A percentile compares a stretch with the other conserved stretches of the same genome.
These are phyloP conservation scores for Cordilura impudica DNA, from an alignment of 2,888 invertebrate genomes.

Conservation along the genomic window DNA sequence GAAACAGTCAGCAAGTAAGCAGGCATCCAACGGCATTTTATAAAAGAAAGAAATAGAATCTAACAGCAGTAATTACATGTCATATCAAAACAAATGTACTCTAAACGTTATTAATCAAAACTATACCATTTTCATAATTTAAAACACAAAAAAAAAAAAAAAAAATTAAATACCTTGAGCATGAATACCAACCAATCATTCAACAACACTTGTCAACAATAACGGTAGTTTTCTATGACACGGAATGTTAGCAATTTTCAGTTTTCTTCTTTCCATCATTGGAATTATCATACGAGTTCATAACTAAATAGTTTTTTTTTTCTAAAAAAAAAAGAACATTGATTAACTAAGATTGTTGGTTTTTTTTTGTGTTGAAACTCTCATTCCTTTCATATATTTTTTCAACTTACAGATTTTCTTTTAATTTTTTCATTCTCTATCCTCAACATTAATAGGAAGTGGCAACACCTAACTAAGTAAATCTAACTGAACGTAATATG, in stretches of 20 bases:
- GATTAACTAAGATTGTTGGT: slow-evolving; percentile 30
- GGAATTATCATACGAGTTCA: background rate
- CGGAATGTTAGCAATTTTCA: slow-evolving; percentile 40
- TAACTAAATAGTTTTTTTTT: no score
- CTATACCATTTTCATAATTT: slow-evolving; percentile 32
- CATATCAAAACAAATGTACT: slow-evolving; percentile 62
- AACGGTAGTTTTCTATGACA: slow-evolving; percentile 22
- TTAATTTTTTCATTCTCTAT: slow-evolving; percentile 26
- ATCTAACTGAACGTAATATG: slow-evolving; percentile 56
- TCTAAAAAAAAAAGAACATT: slow-evolving; percentile 7
- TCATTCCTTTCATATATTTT: slow-evolving; percentile 22
- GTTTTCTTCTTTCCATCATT: background rate
- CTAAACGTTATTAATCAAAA: slow-evolving; percentile 55
- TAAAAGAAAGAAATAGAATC: slow-evolving; percentile 51
- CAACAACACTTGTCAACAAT: slow-evolving; percentile 25
- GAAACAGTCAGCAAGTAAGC: background rate
- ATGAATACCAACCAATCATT: slow-evolving; percentile 10
- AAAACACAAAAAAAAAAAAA: background rate
- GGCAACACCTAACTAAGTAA: slow-evolving; percentile 45
- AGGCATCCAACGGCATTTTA: slow-evolving; percentile 58
- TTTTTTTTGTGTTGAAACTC: background rate
- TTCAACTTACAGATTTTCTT: slow-evolving; percentile 37
- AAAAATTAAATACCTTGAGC: background rate
- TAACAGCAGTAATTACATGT: slow-evolving; percentile 61
- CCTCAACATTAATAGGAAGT: slow-evolving; percentile 46